phyloP scores from a whole-genome alignment of 2,113 vertebrate species.

The Chloropsis hardwickii region DNA sequence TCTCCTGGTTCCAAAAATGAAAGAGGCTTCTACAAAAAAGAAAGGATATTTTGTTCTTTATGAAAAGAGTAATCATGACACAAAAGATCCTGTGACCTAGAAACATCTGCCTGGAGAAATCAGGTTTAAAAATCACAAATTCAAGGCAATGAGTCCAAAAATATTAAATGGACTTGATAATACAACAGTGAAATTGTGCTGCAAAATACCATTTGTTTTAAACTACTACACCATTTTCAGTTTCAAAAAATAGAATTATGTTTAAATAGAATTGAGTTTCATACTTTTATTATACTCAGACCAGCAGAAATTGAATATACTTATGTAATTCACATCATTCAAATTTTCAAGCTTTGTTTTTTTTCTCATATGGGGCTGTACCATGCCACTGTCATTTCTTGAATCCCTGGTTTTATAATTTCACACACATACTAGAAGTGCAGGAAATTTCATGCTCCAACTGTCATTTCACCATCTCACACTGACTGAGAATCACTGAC shows the following conservation, averaged over 20 bases:
- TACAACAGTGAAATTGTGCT: background rate
- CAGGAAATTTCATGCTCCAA: background rate
- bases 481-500: background rate
- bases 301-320: background rate
- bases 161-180: background rate
- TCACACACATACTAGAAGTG: background rate
- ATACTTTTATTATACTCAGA: background rate
- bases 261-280: background rate
- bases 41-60: background rate
- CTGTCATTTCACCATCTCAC: background rate
- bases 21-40: background rate
- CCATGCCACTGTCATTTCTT: background rate
- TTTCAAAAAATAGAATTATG: background rate
- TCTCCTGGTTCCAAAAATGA: background rate
- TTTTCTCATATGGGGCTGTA: background rate
- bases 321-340: background rate
- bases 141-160: background rate
- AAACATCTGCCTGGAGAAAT: background rate
- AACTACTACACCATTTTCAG: background rate
- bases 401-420: background rate
- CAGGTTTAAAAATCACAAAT: background rate
- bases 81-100: background rate
- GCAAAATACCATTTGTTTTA: background rate
- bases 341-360: background rate
- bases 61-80: background rate